Conservation (phyloP, 2,888 invertebrate species). For the Yponomeuta plumbellus region DNA sequence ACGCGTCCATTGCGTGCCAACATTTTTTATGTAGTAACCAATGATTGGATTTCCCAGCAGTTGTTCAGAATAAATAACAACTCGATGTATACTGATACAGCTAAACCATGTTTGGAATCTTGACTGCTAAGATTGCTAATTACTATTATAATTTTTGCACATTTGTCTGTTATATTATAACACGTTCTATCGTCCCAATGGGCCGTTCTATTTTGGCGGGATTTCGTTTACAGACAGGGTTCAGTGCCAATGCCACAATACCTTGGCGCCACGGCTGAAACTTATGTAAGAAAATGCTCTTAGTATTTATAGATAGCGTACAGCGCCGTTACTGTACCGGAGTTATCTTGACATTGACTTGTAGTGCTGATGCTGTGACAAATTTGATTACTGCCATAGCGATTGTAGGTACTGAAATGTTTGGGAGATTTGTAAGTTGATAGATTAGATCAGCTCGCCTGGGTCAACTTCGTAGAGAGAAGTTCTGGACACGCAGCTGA, state of each 20-base stretch:
- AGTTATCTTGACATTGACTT: background rate
- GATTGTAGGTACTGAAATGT: no score
- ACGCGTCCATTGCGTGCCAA: no score
- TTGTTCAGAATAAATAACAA: no score
- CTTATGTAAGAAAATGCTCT: slow-evolving; percentile 21
- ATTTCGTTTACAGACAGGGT: slow-evolving; percentile 36
- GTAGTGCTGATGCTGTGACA: background rate
- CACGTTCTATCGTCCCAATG: background rate
- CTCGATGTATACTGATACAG: no score
- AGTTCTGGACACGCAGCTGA: no score
- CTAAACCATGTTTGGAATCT: no score
- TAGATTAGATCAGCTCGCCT: no score
- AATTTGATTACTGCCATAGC: background rate
- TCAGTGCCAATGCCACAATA: slow-evolving; percentile 43
- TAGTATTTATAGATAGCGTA: background rate
- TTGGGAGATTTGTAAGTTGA: no score
- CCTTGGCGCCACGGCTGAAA: slow-evolving; percentile 23
- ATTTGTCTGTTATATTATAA: background rate
- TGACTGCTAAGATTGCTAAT: no score
- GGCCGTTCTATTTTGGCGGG: slow-evolving; percentile 40
- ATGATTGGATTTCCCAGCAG: no score
- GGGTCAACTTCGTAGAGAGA: no score
- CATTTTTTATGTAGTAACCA: no score
- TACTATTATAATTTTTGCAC: background rate
- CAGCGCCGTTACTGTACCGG: background rate